Conservation (phyloP, 2,113 vertebrate genomes). For the Lophius piscatorius region DNA sequence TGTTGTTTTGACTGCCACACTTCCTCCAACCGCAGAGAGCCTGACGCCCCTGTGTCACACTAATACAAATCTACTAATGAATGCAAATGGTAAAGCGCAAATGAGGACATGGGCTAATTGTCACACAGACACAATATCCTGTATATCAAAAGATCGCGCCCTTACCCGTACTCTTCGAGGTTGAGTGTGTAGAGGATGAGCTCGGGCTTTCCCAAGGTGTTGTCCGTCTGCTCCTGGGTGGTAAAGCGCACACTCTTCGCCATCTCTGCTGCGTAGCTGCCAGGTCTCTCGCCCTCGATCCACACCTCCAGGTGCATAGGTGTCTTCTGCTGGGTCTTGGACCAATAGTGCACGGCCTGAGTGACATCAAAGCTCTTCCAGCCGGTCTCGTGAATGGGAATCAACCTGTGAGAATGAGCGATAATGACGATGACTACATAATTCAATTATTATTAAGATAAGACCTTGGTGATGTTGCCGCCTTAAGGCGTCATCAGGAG, state of each 20-base stretch:
- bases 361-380: constrained; percentile 98
- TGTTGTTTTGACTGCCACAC: too few relatives aligned
- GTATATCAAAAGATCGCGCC: constrained; percentile 52
- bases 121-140: constrained; percentile 54
- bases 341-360: constrained; percentile 93
- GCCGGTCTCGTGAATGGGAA: constrained; percentile 88
- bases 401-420: constrained; percentile 79
- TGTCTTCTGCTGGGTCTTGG: constrained; percentile 74
- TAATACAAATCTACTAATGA: too few relatives aligned
- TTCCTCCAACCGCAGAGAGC: too few relatives aligned
- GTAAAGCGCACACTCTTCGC: constrained; percentile 89
- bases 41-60: too few relatives aligned
- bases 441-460: too few relatives aligned
- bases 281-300: constrained; percentile 89
- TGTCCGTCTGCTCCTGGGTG: constrained; percentile 82
- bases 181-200: constrained; percentile 89
- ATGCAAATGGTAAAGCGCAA: constrained; percentile 13
- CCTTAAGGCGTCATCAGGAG: too few relatives aligned
- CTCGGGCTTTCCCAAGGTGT: constrained; percentile 86
- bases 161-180: constrained; percentile 90
- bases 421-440: constrained; percentile 16
- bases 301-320: constrained; percentile 93
- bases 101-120: constrained; percentile 30
- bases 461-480: too few relatives aligned
- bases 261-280: constrained; percentile 85